Evolutionary conservation across 2,113 vertebrate species (phyloP).

Genomic region (Melierax canorus): DNA sequence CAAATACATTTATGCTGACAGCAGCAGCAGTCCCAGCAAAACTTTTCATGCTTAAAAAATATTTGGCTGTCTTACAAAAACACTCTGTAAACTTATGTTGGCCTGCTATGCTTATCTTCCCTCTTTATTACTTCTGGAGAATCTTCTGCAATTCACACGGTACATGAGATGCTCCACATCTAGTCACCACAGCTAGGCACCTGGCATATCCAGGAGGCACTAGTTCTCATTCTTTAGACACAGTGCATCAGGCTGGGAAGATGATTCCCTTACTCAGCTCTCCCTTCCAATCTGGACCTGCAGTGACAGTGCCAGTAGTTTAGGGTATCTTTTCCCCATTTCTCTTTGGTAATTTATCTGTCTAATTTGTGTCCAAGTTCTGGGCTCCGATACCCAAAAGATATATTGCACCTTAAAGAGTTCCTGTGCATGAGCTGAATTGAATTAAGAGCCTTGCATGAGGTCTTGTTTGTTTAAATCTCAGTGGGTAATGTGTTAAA

Average conservation of each 20-base stretch:
- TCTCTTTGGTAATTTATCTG: neutral
- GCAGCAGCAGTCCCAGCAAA: neutral
- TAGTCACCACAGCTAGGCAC: neutral
- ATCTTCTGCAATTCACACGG: neutral
- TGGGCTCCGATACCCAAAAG: neutral
- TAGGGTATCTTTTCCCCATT: neutral
- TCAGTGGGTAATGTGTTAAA: neutral
- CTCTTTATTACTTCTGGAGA: neutral
- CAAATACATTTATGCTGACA: neutral
- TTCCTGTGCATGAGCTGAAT: neutral
- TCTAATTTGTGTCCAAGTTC: neutral
- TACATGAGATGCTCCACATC: neutral
- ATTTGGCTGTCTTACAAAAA: neutral
- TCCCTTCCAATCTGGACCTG: neutral
- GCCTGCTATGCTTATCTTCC: neutral
- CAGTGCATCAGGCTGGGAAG: neutral
- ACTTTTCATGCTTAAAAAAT: neutral
- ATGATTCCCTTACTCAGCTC: neutral
- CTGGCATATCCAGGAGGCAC: neutral
- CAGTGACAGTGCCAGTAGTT: neutral
- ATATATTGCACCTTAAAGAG: neutral
- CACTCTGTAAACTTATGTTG: neutral
- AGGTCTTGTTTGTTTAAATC: neutral
- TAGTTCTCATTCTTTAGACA: neutral
- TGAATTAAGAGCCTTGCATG: neutral